phyloP scores from a whole-genome alignment of 1,140 invertebrate genomes.

The Heliconius nattereri region DNA sequence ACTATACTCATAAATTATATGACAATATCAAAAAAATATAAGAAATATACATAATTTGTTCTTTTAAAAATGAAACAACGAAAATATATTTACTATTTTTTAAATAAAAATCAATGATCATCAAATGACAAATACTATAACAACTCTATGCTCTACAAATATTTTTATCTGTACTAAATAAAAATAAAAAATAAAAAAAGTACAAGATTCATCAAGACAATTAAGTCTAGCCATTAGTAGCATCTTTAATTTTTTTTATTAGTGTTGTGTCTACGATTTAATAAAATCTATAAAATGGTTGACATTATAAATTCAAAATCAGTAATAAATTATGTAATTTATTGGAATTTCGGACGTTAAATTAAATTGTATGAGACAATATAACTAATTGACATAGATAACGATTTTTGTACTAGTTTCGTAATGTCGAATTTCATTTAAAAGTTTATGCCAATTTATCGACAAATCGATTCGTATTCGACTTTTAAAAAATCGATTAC shows the following conservation, averaged over 20 bases:
- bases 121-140: no score
- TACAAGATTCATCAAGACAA: not conserved
- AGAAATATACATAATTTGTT: no score
- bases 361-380: not conserved
- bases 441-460: not conserved
- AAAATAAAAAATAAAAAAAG: not conserved
- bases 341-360: not conserved
- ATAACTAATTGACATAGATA: constrained; percentile 1
- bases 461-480: not conserved
- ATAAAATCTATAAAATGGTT: constrained; percentile 18
- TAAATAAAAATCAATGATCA: no score
- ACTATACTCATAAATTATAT: no score
- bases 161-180: not conserved
- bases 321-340: constrained; percentile 17
- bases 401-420: not conserved
- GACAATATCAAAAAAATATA: no score
- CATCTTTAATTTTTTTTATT: not conserved
- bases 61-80: no score
- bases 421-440: not conserved
- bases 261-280: constrained; percentile 17
- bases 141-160: no score
- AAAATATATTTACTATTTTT: no score
- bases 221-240: not conserved
- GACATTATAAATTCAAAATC: constrained; percentile 23
- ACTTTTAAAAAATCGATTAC: no score